These are phyloP conservation scores for Sphenopsis melanotis DNA, from an alignment of 2,797 vertebrate genomes.

Conservation along the genomic window DNA sequence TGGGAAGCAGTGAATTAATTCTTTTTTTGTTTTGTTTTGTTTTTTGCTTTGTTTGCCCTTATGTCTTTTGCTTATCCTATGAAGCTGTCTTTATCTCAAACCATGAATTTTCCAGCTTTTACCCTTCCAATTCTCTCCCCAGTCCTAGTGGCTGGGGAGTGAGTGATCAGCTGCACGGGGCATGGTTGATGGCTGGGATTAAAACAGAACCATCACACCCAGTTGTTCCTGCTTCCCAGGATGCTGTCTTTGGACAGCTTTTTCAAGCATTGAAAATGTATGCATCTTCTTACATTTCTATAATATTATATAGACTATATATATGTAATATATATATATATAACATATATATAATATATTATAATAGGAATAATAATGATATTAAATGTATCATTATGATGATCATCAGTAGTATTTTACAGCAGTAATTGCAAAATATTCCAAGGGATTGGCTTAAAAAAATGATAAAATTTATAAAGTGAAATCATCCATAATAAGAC, in stretches of 20 bases:
- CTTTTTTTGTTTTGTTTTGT: neutral
- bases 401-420: neutral
- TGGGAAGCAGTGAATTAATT: neutral
- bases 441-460: neutral
- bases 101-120: neutral
- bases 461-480: neutral
- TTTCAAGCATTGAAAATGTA: neutral
- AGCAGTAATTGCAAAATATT: neutral
- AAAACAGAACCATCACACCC: neutral
- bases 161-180: rapidly evolving
- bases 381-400: too few relatives aligned
- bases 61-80: neutral
- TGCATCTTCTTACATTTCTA: too few relatives aligned
- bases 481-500: neutral
- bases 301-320: too few relatives aligned
- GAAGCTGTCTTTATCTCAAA: neutral
- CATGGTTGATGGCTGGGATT: neutral
- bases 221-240: neutral
- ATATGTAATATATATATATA: too few relatives aligned
- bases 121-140: neutral
- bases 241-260: neutral
- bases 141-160: neutral
- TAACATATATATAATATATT: too few relatives aligned
- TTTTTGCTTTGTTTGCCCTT: neutral
- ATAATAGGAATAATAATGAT: too few relatives aligned